Evolutionary conservation across 2,888 invertebrate genomes (phyloP).

Genomic region (Plebejus melissa): DNA sequence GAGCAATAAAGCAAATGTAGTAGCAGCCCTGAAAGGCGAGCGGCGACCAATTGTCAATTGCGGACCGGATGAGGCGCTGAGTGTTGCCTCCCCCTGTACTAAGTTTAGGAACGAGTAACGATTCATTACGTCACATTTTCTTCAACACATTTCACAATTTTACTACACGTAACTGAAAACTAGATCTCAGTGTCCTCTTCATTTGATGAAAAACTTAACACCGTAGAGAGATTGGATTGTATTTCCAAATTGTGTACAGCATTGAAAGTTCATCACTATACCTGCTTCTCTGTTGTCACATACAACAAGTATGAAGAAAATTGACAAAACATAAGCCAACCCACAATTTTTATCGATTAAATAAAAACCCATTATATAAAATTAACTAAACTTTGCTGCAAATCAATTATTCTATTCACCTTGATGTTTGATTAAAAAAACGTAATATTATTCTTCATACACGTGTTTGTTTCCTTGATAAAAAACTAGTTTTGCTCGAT

Average conservation of each 20-base stretch:
- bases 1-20: background rate
- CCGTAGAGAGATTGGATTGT: background rate
- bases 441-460: background rate
- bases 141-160: slow-evolving; percentile 17
- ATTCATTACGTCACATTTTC: slow-evolving; percentile 36
- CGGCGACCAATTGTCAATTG: slow-evolving; percentile 66
- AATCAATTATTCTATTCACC: background rate
- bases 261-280: background rate
- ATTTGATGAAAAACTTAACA: too few relatives aligned
- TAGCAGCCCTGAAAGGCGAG: slow-evolving; percentile 21
- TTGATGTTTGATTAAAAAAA: background rate
- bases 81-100: slow-evolving; percentile 65
- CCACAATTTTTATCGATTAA: background rate
- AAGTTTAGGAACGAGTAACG: slow-evolving; percentile 50
- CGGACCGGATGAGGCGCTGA: slow-evolving; percentile 73
- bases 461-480: background rate
- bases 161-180: background rate
- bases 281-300: background rate
- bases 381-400: background rate
- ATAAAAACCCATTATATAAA: background rate
- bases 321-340: background rate
- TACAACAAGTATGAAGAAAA: background rate
- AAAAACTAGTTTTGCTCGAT: background rate
- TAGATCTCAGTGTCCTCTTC: background rate
- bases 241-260: background rate